A percentile compares a stretch with the other conserved stretches of the same genome.
These are phyloP conservation scores for Oscheius onirici DNA, from an alignment of 2,888 invertebrate species.

Conservation along the genomic window DNA sequence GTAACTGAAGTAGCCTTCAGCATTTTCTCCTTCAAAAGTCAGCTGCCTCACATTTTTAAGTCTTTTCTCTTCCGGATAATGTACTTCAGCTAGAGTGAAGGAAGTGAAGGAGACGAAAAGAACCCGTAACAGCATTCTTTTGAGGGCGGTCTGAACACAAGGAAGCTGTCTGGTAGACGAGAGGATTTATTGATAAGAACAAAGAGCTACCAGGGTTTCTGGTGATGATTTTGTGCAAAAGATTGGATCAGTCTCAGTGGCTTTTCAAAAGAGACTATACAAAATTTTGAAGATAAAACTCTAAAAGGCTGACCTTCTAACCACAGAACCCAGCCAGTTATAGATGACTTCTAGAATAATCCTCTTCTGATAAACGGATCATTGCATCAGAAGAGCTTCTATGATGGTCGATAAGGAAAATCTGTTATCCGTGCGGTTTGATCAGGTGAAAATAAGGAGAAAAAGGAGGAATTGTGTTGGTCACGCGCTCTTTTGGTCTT, in stretches of 20 bases:
- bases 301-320: not conserved
- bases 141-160: not conserved
- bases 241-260: too few relatives aligned
- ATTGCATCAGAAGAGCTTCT: conserved; percentile 26
- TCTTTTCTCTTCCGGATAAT: conserved; percentile 9
- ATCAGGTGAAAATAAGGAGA: not conserved
- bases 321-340: not conserved
- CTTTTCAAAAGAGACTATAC: too few relatives aligned
- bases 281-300: too few relatives aligned
- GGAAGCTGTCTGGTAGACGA: not conserved
- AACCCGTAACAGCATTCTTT: conserved; percentile 11
- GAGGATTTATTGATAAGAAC: not conserved
- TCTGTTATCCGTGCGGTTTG: not conserved
- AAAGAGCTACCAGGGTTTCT: not conserved
- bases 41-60: conserved; percentile 51
- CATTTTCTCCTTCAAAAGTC: conserved; percentile 59
- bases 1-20: conserved; percentile 61
- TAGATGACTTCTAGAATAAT: not conserved
- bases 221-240: not conserved
- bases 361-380: not conserved
- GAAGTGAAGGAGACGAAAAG: not conserved
- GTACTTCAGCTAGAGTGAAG: not conserved
- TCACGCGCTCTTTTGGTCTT: conserved; percentile 19
- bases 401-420: conserved; percentile 17
- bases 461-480: not conserved